These are phyloP conservation scores for Corythornis madagascariensis DNA, from an alignment of 2,113 vertebrate species.

Conservation along the genomic window DNA sequence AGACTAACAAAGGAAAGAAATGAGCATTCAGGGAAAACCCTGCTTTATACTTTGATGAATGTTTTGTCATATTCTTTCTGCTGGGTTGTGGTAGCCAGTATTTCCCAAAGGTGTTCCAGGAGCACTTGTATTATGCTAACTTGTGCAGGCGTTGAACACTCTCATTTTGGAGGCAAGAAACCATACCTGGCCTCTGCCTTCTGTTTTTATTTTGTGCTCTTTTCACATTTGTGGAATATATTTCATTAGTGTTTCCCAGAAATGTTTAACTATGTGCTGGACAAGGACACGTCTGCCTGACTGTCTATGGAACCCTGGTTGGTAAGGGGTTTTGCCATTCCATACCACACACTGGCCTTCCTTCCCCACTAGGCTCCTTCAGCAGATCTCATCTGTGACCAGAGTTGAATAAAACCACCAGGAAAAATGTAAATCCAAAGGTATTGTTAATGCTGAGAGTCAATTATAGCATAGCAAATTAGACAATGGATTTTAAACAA, in stretches of 20 bases:
- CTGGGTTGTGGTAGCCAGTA: not conserved
- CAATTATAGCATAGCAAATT: not conserved
- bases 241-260: constrained; percentile 2
- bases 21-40: not conserved
- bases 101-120: not conserved
- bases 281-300: not conserved
- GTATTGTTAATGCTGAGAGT: not conserved
- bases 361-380: not conserved
- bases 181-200: not conserved
- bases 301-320: not conserved
- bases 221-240: not conserved
- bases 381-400: not conserved
- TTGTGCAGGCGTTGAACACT: not conserved
- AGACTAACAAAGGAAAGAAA: not conserved
- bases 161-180: not conserved
- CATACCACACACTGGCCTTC: not conserved
- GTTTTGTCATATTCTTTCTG: not conserved
- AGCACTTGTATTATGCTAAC: not conserved
- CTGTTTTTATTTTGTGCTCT: constrained; percentile 12
- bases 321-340: not conserved
- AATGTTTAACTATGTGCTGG: not conserved
- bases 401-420: not conserved
- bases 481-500: not conserved
- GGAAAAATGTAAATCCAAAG: not conserved
- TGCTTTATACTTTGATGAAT: not conserved